Evolutionary conservation across 2,888 invertebrate genomes (phyloP).

Genomic region (Oscheius onirici): DNA sequence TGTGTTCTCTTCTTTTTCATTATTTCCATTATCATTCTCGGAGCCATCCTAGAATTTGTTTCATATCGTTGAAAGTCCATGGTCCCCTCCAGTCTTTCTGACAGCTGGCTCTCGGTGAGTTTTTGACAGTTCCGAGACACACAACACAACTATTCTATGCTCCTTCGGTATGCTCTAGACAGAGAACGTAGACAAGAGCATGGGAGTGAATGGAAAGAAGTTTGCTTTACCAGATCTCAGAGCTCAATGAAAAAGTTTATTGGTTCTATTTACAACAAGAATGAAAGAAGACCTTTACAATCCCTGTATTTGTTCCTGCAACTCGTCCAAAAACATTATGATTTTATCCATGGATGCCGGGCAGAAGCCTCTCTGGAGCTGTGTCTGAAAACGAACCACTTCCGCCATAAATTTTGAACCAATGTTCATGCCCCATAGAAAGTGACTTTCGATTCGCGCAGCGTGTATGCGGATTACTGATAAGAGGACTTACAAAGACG

Average conservation of each 20-base stretch:
- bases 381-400: conserved; percentile 34
- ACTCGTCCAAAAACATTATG: conserved; percentile 50
- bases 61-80: no score
- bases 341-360: conserved; percentile 58
- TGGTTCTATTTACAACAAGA: conserved; percentile 11
- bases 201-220: no score
- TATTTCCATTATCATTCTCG: no score
- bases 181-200: no score
- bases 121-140: no score
- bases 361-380: conserved; percentile 48
- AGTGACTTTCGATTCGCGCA: not conserved
- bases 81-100: no score
- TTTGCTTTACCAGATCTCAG: no score
- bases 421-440: not conserved
- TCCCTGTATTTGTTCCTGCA: conserved; percentile 46
- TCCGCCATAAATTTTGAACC: not conserved
- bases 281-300: conserved; percentile 34
- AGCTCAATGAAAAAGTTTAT: conserved; percentile 1
- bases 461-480: not conserved
- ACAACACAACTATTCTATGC: no score
- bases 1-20: no score
- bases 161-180: no score
- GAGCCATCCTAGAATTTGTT: no score
- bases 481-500: conserved; percentile 40
- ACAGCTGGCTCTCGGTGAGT: no score